Evolutionary conservation across 2,113 vertebrate genomes (phyloP), one percentile per base, ranked within the genome.

Genomic region (Passer domesticus): DNA sequence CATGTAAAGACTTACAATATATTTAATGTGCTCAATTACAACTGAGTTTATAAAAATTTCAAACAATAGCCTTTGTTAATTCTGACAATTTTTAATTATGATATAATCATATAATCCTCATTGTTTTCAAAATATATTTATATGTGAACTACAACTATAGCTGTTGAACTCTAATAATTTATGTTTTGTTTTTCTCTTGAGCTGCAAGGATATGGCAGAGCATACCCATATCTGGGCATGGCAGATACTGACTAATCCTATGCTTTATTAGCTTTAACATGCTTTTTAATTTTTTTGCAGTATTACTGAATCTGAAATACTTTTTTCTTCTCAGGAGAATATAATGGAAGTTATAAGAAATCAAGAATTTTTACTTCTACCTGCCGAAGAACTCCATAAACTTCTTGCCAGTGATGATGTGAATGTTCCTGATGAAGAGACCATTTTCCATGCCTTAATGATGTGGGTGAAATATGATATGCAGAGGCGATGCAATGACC

Each of bases 321-420:
- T 80, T 94, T 88, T 43, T 72, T 84, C 24, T 94, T 97, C 53
- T 46, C 92, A 98, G 98, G 98, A 98, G 79, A 98, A 98, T 67
- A 98, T 98, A 97, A 98, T 98, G 97, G 98, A 98, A 97, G 98
- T 98, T 86, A 98, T 98, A 86, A 97, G 97, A 97, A 98, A 98
- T 95, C 98, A 98, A 96, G 98, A 98, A 73, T 98, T 98, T 96
- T 97, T 98, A 85, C 98, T 98, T 79, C 96, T 98, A 63, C 98
- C 98, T 4, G 98, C 98, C 4, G 98, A 98, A 50, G 98, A 98
- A 56, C 98, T 98, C 33, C 98, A 98, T 81, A 98, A 98, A 86
- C 98, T 98, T 39, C 95, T 98, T 93, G 98, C 98, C 78, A 98
- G 98, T 89, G 98, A 98, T 82, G 98, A 98, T 88, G 98, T 98